Evolutionary conservation across 2,797 vertebrate genomes (phyloP), one percentile per base, ranked within the genome.

Genomic region (Enteromius paludinosus): DNA sequence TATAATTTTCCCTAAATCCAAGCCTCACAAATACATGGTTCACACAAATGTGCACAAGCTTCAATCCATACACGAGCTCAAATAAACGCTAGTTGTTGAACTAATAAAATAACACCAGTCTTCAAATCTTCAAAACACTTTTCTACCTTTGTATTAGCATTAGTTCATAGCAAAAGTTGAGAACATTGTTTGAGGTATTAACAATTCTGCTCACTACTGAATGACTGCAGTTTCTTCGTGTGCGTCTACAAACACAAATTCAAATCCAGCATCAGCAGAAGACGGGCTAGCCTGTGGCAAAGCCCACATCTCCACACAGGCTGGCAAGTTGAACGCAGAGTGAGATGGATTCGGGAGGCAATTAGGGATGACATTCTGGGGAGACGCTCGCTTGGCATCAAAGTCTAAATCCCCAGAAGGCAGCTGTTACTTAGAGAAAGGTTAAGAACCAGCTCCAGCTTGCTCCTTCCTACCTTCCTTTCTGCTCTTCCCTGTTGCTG

Each of bases 311-410:
- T 76, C 65, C 66, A 77, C 66, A 70, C 66, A 84, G 47, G 69
- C 73, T 82, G 45, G 68, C 9, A 62, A 78, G 73, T 11, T 18
- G 47, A 76, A 18, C 49, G 15, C 72, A 76, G 72, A 77, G 66
- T 17, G 84, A 91, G 90, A 92, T 90, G 88, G 89, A 93, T 92
- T 90, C 90, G 86, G 85, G 82, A 87, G 81, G 89, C 91, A 92
- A 93, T 93, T 92, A 92, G 86, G 88, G 85, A 89, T 90, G 91
- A 91, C 91, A 86, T 91, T 91, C 87, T 89, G 56, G 68, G 70
- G 85, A 89, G 87, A 88, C 83, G 83, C 83, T 43, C n/a, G 87
- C 88, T 88, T 85, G 68, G 89, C 90, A 90, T 92, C 89, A 91
- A 92, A 92, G 87, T 62, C 79, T 30, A 76, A 83, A 82, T 89